Conservation (phyloP, 2,797 vertebrate species). For the Lithobates pipiens region DNA sequence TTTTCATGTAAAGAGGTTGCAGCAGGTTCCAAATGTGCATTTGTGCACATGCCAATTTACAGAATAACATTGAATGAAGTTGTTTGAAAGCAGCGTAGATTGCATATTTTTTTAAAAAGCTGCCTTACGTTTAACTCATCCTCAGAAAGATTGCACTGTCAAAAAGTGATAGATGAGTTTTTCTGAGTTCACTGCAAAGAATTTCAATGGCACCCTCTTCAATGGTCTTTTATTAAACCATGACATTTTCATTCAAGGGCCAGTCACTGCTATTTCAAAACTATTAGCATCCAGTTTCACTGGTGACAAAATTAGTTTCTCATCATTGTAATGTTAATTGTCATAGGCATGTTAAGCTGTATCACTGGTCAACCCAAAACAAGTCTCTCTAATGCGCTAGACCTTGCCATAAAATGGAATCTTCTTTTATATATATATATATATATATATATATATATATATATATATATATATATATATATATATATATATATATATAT, state of each 20-base stretch:
- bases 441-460: no score
- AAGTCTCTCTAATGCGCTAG: constrained; percentile 59
- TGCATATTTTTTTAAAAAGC: constrained; percentile 60
- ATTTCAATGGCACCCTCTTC: constrained; percentile 67
- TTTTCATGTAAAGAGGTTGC: no score
- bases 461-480: no score
- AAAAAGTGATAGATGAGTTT: constrained; percentile 69
- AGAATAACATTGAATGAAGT: no score
- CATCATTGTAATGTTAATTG: constrained; percentile 68
- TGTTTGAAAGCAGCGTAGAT: constrained; percentile 18
- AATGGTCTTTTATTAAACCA: constrained; percentile 70
- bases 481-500: no score
- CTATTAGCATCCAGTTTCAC: constrained; percentile 67
- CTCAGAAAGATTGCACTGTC: constrained; percentile 68
- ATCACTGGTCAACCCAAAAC: constrained; percentile 64
- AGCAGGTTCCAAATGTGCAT: no score
- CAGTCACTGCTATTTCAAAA: constrained; percentile 66
- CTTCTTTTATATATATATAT: no score
- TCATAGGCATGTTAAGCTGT: constrained; percentile 64
- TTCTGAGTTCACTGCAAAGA: constrained; percentile 65
- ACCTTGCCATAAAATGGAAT: no score
- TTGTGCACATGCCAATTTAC: no score
- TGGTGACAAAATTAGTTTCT: constrained; percentile 22
- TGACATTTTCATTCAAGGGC: constrained; percentile 67
- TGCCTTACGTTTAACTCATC: constrained; percentile 67